Evolutionary conservation across 2,113 vertebrate genomes (phyloP).

Genomic region (Macaca nemestrina): DNA sequence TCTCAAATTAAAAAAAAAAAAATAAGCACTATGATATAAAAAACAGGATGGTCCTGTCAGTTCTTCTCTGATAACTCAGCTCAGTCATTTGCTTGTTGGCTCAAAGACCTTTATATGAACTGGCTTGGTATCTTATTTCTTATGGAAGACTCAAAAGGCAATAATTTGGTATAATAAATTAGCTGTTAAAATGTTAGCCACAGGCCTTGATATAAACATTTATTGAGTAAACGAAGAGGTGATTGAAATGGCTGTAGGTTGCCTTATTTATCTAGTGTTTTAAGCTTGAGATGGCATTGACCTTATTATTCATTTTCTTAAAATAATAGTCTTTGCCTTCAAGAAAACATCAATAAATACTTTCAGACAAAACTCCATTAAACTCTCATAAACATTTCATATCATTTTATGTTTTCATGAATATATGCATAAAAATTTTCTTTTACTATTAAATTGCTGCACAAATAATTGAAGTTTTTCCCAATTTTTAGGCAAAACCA

Average conservation of each 20-base stretch:
- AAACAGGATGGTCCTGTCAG: neutral
- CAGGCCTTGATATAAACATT: neutral
- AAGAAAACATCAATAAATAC: neutral
- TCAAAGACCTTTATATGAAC: neutral
- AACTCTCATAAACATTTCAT: neutral
- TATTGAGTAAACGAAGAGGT: neutral
- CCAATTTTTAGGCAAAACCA: no score
- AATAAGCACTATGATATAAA: neutral
- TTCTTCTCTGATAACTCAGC: neutral
- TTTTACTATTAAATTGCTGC: neutral
- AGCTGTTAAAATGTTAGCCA: constrained; percentile 32
- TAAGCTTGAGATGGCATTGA: constrained; percentile 36
- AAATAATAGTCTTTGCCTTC: neutral
- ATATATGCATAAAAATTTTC: neutral
- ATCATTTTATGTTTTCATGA: neutral
- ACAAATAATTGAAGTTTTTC: no score
- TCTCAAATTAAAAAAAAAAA: neutral
- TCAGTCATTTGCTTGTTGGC: neutral
- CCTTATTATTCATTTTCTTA: neutral
- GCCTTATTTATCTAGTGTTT: constrained; percentile 30
- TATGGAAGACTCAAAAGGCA: neutral
- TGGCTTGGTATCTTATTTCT: neutral
- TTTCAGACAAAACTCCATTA: neutral
- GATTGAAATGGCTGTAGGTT: neutral
- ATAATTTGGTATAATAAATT: constrained; percentile 35